These are phyloP conservation scores for Didymodactylos carnosus DNA, from an alignment of 2,888 invertebrate genomes.

Conservation along the genomic window DNA sequence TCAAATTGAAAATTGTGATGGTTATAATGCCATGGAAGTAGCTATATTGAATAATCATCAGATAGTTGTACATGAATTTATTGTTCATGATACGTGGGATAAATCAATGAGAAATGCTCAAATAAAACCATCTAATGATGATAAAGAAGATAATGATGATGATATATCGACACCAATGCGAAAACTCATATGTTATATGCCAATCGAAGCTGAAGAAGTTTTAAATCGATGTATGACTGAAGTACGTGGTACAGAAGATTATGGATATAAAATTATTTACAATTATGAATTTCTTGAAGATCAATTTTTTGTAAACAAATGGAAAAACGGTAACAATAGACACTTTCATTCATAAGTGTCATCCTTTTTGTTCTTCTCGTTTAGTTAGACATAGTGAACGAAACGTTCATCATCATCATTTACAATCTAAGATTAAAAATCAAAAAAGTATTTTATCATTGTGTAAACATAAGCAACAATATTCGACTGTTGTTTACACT, in stretches of 20 bases:
- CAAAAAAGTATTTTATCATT: neutral
- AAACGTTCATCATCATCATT: too few relatives aligned
- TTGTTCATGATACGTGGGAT: neutral
- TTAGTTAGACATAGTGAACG: neutral
- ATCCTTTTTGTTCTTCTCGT: neutral
- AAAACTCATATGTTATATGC: neutral
- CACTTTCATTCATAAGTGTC: too few relatives aligned
- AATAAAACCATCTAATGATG: neutral
- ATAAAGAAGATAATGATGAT: neutral
- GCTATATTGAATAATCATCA: neutral
- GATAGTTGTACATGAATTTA: neutral
- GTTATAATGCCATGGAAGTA: neutral
- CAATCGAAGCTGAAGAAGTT: neutral
- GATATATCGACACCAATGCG: neutral
- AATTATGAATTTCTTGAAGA: constrained; percentile 1
- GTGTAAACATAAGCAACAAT: neutral
- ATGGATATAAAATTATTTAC: neutral
- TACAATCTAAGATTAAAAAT: neutral
- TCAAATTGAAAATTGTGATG: neutral
- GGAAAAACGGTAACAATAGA: neutral
- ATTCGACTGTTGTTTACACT: neutral
- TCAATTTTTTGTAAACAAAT: neutral
- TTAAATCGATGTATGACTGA: neutral
- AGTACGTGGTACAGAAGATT: neutral
- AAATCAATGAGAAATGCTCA: neutral